Evolutionary conservation across 2,797 vertebrate species (phyloP).

Genomic region (Anniella stebbinsi): DNA sequence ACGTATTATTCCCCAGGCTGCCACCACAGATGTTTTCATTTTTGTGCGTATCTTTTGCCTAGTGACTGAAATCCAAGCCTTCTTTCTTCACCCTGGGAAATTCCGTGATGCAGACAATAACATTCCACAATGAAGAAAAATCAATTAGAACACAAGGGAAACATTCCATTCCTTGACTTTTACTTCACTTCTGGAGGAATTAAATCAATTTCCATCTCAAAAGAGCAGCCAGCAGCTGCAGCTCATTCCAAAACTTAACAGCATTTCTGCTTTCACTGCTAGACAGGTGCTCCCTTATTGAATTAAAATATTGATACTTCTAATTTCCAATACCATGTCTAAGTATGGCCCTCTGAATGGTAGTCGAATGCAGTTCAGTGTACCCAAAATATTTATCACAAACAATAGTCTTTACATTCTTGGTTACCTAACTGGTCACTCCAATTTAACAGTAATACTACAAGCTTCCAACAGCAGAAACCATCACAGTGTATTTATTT

Average conservation of each 20-base stretch:
- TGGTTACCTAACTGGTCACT: background rate
- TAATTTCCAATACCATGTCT: background rate
- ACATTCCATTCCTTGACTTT: conserved; percentile 16
- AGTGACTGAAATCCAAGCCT: conserved; percentile 21
- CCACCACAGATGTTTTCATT: conserved; percentile 5
- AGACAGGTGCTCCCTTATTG: background rate
- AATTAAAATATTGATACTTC: conserved; percentile 10
- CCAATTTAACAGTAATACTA: background rate
- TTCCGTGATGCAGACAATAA: background rate
- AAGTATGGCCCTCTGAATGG: background rate
- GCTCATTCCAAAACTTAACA: conserved; percentile 11
- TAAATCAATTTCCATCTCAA: conserved; percentile 20
- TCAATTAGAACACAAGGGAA: conserved; percentile 14
- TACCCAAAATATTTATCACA: background rate
- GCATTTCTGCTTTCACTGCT: background rate
- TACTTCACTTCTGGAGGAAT: conserved; percentile 5
- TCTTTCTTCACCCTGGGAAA: background rate
- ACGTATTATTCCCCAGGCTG: background rate
- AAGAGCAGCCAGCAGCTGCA: conserved; percentile 12
- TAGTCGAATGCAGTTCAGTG: background rate
- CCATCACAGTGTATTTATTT: background rate
- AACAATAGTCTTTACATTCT: background rate
- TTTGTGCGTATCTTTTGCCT: conserved; percentile 20
- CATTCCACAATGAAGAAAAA: conserved; percentile 21
- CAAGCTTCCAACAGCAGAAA: too few species aligned